Evolutionary conservation across 2,797 vertebrate genomes (phyloP).

Genomic region (Enteromius trimaculatus): DNA sequence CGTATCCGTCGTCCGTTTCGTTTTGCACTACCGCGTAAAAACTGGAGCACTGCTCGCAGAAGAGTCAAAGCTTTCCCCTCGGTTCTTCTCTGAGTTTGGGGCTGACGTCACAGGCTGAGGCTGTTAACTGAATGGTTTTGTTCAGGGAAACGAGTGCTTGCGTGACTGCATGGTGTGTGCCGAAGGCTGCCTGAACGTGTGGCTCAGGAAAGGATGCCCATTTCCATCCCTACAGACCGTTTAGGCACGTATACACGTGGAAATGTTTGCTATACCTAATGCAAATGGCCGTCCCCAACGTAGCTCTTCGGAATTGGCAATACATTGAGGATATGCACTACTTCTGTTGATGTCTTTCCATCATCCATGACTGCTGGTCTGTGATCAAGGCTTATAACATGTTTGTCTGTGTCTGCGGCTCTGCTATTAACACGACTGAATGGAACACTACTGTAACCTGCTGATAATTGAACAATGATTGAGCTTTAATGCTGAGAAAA

Average conservation of each 20-base stretch:
- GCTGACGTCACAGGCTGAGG: conserved; percentile 33
- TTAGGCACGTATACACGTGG: conserved; percentile 17
- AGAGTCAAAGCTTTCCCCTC: conserved; percentile 61
- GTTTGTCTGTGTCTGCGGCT: conserved; percentile 38
- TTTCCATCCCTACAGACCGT: conserved; percentile 45
- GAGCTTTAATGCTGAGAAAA: conserved; percentile 60
- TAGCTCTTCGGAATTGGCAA: conserved; percentile 64
- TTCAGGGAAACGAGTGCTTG: conserved; percentile 60
- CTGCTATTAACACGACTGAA: conserved; percentile 30
- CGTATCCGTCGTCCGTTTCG: conserved; percentile 71
- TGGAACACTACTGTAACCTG: conserved; percentile 38
- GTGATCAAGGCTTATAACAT: conserved; percentile 60
- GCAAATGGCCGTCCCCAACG: conserved; percentile 56
- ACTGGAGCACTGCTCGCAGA: conserved; percentile 59
- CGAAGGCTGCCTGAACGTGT: conserved; percentile 65
- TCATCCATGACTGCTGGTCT: conserved; percentile 59
- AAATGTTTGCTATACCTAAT: conserved; percentile 53
- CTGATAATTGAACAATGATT: conserved; percentile 71
- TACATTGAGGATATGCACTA: conserved; percentile 66
- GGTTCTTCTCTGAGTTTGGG: conserved; percentile 49
- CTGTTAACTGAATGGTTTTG: conserved; percentile 36
- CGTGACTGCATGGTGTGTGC: conserved; percentile 71
- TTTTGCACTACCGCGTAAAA: conserved; percentile 80
- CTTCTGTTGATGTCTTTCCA: conserved; percentile 66
- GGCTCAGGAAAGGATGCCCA: conserved; percentile 46